Evolutionary conservation across 2,888 invertebrate species (phyloP), one percentile per base, ranked within the genome.

Genomic region (Papilio elwesi): DNA sequence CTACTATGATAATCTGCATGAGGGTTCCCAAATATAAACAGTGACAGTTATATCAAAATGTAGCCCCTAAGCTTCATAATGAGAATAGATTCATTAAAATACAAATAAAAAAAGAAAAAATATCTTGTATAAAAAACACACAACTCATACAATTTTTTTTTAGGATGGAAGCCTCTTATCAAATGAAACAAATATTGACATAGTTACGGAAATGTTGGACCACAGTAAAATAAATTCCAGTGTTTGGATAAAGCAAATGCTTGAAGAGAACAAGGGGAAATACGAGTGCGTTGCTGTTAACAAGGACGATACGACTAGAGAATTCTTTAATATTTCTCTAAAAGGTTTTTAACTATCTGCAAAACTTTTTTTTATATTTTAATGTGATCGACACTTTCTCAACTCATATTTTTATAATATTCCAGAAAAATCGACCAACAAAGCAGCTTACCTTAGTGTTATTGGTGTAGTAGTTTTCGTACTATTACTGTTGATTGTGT

Each of bases 401-500:
- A 10, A 59, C 13, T 6, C 12, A 0, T 43, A 26, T 9, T 43
- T 43, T 43, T 62, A 13, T 64, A 8, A 10, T 16, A 48, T 84
- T 83, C 71, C 84, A 85, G 85, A 80, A 74, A 81, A 81, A 74
- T 57, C 79, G 1, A 74, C 82, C 7, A 80, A 82, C 64, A 81
- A 79, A 10, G 77, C 79, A 5, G 80, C 76, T 2, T 85, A 87
- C 74, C 74, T 89, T 6, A 81, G 82, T 63, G 80, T 82, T 3
- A 86, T 91, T n/a, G 83, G 83, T 12, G 83, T 85, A 0, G 85
- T 94, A 52, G 81, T 91, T 11, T 75, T 92, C 6, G 68, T 89
- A 0, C 83, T 94, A 47, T 78, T 93, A n/a, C 57, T 88, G 38
- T 76, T 94, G 16, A 86, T 94, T 0, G 77, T 90, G 7, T 91